Evolutionary conservation across 2,113 vertebrate species (phyloP).

Genomic region (Dendropsophus ebraccatus): DNA sequence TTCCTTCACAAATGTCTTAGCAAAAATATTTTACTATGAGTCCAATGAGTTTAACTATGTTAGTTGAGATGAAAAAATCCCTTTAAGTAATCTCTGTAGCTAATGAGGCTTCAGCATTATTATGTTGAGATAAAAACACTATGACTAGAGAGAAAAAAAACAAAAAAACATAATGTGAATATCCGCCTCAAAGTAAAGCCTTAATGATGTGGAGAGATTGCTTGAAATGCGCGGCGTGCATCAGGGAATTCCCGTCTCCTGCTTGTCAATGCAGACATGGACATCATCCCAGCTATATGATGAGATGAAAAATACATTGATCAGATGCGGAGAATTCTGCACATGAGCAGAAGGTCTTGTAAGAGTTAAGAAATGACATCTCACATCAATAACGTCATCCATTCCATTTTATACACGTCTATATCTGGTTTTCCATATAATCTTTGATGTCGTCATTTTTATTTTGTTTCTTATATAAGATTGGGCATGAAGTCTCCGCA

Average conservation of each 20-base stretch:
- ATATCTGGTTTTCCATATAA: background rate
- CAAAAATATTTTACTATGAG: too few species aligned
- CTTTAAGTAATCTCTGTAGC: too few species aligned
- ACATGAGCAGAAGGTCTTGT: too few species aligned
- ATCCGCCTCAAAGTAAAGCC: background rate
- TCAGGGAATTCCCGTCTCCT: constrained; percentile 21
- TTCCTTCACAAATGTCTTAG: too few species aligned
- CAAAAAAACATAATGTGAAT: background rate
- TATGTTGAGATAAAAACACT: background rate
- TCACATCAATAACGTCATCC: background rate
- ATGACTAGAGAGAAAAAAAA: background rate
- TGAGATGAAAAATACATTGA: background rate
- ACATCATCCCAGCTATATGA: constrained; percentile 11
- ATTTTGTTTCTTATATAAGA: background rate
- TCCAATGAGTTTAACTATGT: too few species aligned
- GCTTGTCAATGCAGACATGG: constrained; percentile 17
- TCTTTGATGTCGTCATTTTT: background rate
- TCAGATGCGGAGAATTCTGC: background rate
- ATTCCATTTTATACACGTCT: background rate
- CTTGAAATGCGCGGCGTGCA: background rate
- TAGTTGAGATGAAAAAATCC: too few species aligned
- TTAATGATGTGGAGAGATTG: background rate
- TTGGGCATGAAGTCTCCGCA: too few species aligned
- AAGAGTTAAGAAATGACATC: background rate
- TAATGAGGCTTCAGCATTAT: background rate